phyloP scores from a whole-genome alignment of 92 coral and sea anemone species.

The Paramuricea clavata region DNA sequence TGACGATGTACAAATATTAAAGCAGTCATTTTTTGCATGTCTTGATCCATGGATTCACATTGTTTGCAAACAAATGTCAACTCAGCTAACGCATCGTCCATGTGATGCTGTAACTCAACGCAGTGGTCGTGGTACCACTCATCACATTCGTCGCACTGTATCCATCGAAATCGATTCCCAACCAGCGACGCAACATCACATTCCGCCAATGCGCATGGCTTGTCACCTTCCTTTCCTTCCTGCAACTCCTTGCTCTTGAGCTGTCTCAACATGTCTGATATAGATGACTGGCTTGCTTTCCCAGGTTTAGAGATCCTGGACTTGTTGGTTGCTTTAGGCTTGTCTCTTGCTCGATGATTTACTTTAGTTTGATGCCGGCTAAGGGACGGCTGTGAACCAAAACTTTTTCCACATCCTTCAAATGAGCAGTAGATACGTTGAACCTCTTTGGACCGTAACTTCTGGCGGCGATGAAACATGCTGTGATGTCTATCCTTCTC shows the following conservation, averaged over 20 bases:
- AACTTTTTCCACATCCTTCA: conserved; percentile 32
- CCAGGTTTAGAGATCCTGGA: conserved; percentile 4
- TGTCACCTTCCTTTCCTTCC: background rate
- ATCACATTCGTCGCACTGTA: conserved; percentile 14
- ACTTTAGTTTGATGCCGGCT: conserved; percentile 9
- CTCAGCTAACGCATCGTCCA: background rate
- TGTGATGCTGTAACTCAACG: background rate
- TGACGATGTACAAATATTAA: background rate
- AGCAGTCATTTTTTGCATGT: conserved; percentile 2
- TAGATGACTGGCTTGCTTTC: background rate
- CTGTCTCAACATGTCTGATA: conserved; percentile 22
- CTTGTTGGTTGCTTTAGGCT: conserved; percentile 14
- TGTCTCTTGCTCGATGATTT: conserved; percentile 22
- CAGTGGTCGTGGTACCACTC: conserved; percentile 11
- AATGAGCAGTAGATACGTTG: conserved; percentile 1
- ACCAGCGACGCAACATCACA: conserved; percentile 18
- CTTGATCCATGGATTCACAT: conserved; percentile 8
- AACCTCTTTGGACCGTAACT: conserved; percentile 9
- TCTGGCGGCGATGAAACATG: conserved; percentile 28
- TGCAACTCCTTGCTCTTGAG: conserved; percentile 15
- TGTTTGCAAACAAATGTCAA: conserved; percentile 18
- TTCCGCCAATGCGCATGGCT: conserved; percentile 9
- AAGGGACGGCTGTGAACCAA: conserved; percentile 17
- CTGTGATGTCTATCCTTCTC: conserved; percentile 11
- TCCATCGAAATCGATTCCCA: conserved; percentile 5